These are phyloP conservation scores for Ormyrus thymus DNA, from an alignment of 2,888 invertebrate genomes.

Conservation along the genomic window DNA sequence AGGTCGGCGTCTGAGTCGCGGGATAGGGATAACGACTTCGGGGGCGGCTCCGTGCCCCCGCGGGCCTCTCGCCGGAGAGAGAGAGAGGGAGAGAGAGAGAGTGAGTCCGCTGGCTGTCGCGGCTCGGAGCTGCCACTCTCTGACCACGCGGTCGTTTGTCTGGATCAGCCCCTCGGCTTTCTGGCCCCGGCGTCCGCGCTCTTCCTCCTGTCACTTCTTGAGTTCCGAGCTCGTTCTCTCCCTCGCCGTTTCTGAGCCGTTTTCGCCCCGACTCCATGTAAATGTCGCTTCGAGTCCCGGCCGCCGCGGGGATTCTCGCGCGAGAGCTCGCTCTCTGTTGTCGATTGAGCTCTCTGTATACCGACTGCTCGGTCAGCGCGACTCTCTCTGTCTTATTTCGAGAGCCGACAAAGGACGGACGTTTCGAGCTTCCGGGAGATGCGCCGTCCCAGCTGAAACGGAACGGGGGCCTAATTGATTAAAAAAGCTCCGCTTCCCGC, in stretches of 20 bases:
- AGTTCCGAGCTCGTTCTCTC: not conserved
- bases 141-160: constrained; percentile 72
- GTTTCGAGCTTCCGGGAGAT: no score
- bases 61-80: constrained; percentile 19
- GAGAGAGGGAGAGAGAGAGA: constrained; percentile 55
- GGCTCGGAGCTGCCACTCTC: constrained; percentile 70
- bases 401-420: not conserved
- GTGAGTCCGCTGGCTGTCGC: constrained; percentile 64
- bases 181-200: constrained; percentile 50
- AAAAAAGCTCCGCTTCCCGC: no score
- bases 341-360: no score
- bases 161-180: constrained; percentile 64
- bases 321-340: no score
- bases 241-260: not conserved
- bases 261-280: constrained; percentile 27
- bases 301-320: not conserved
- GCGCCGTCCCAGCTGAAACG: no score
- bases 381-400: not conserved
- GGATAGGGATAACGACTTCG: constrained; percentile 60
- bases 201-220: constrained; percentile 29
- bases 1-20: not conserved
- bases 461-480: no score
- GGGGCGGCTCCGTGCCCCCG: constrained; percentile 51
- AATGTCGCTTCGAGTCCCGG: constrained; percentile 30
- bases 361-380: not conserved